phyloP scores from a whole-genome alignment of 2,113 vertebrate genomes.

The Ciconia stormi region DNA sequence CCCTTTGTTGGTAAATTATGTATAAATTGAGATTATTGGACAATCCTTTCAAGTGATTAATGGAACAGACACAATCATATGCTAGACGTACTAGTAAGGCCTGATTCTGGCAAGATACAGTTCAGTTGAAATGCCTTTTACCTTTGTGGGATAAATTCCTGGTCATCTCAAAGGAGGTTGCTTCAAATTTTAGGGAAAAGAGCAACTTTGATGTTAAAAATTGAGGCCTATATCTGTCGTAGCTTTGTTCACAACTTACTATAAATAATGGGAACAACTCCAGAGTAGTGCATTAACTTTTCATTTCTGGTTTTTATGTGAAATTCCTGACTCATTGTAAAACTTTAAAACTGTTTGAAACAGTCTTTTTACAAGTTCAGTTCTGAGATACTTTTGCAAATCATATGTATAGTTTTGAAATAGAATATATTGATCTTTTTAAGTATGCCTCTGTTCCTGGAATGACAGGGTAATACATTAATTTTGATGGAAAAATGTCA shows the following conservation, averaged over 20 bases:
- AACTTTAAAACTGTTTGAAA: background rate
- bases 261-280: background rate
- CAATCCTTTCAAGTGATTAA: background rate
- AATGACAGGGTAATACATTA: background rate
- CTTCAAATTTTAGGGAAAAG: background rate
- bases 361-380: background rate
- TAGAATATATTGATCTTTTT: background rate
- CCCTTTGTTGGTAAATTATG: background rate
- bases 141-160: background rate
- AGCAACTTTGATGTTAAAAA: background rate
- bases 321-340: background rate
- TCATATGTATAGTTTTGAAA: background rate
- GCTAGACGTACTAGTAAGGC: background rate
- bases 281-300: background rate
- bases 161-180: background rate
- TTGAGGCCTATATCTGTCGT: rapidly evolving
- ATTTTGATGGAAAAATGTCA: background rate
- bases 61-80: background rate
- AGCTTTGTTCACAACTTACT: background rate
- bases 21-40: background rate
- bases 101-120: background rate
- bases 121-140: background rate
- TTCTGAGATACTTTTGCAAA: background rate
- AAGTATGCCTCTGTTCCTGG: background rate
- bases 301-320: background rate